Conservation (phyloP, 2,113 vertebrate species). For the Tenebrosternarchus preto region DNA sequence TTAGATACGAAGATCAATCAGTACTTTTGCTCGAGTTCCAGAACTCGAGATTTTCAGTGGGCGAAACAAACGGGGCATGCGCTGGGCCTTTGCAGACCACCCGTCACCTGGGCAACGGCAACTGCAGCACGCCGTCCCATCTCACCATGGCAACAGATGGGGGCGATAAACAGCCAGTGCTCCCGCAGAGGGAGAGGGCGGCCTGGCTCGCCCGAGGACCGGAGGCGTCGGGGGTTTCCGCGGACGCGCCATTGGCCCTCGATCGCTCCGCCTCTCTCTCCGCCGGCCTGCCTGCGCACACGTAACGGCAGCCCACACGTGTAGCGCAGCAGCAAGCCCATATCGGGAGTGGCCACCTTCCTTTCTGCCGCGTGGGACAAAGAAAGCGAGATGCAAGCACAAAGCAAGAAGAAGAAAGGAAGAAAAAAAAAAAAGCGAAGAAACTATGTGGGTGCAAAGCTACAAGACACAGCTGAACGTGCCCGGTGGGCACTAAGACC, state of each 20-base stretch:
- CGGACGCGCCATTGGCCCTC: neutral
- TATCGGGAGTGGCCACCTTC: neutral
- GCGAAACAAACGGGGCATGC: neutral
- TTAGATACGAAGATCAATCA: too few species aligned
- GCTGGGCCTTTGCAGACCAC: neutral
- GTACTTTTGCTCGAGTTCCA: too few species aligned
- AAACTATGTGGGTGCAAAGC: neutral
- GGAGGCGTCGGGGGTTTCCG: too few species aligned
- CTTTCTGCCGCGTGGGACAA: neutral
- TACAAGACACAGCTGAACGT: neutral
- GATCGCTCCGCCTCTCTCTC: neutral
- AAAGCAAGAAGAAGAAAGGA: neutral
- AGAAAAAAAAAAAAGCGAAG: neutral
- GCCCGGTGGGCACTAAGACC: too few species aligned
- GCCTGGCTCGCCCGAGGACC: too few species aligned
- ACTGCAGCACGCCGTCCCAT: neutral
- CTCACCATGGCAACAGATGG: conserved; percentile 23
- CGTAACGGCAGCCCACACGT: neutral
- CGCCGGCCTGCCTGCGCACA: neutral
- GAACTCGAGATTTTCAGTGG: neutral
- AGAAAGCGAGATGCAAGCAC: too few species aligned
- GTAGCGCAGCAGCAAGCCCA: too few species aligned
- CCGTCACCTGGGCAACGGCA: conserved; percentile 1
- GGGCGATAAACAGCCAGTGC: conserved; percentile 6
- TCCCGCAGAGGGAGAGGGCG: neutral